Conservation (phyloP, 2,797 vertebrate genomes). For the Apogon hyalosoma region DNA sequence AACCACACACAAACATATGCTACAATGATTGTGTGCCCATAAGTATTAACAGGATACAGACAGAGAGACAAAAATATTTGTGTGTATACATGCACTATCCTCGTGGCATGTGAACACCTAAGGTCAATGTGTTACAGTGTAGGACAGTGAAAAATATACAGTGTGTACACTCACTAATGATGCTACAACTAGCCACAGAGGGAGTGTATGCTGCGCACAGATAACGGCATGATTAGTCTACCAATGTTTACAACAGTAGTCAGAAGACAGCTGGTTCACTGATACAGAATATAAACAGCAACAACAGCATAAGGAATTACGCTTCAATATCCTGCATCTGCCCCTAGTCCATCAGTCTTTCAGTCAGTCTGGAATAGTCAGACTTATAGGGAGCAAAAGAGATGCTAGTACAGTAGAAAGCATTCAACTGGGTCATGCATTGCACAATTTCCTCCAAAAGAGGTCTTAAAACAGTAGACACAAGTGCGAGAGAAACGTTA, state of each 20-base stretch:
- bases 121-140: constrained; percentile 59
- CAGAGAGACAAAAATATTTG: constrained; percentile 35
- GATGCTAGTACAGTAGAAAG: constrained; percentile 74
- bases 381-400: constrained; percentile 37
- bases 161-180: constrained; percentile 62
- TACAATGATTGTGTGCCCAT: constrained; percentile 80
- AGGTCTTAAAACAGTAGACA: constrained; percentile 70
- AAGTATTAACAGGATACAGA: constrained; percentile 54
- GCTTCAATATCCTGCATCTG: constrained; percentile 66
- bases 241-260: constrained; percentile 64
- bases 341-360: constrained; percentile 63
- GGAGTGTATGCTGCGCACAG: constrained; percentile 49
- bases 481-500: constrained; percentile 51
- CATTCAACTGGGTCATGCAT: constrained; percentile 90
- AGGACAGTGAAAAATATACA: constrained; percentile 58
- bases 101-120: constrained; percentile 59
- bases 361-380: constrained; percentile 67
- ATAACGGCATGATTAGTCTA: constrained; percentile 50
- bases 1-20: constrained; percentile 81
- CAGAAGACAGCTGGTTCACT: constrained; percentile 57
- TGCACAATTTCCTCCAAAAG: constrained; percentile 90
- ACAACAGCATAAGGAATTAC: constrained; percentile 48
- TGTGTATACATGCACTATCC: constrained; percentile 59
- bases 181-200: constrained; percentile 69
- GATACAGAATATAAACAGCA: constrained; percentile 56